Conservation (phyloP, 2,888 invertebrate species). For the Thymelicus sylvestris region DNA sequence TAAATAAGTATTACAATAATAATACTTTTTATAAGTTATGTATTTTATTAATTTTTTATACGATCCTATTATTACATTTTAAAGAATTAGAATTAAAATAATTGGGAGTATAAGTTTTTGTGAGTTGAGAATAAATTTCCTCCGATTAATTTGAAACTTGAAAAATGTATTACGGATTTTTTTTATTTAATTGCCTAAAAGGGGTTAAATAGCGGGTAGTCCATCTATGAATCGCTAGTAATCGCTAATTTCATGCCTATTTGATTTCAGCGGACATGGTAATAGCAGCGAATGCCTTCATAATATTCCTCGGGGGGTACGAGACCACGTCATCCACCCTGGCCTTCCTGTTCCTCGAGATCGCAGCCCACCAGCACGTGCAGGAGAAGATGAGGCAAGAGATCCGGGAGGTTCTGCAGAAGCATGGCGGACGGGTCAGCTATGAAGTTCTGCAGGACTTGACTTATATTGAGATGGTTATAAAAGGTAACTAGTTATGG, state of each 20-base stretch:
- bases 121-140: too few species aligned
- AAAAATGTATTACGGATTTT: too few species aligned
- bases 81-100: too few species aligned
- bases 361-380: conserved; percentile 78
- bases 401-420: conserved; percentile 64
- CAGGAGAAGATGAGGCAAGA: conserved; percentile 81
- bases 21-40: too few species aligned
- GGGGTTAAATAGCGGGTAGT: too few species aligned
- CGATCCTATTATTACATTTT: too few species aligned
- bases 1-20: too few species aligned
- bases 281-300: conserved; percentile 83
- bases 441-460: conserved; percentile 82
- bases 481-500: conserved; percentile 61
- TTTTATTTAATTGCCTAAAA: too few species aligned
- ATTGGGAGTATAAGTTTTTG: too few species aligned
- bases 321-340: conserved; percentile 86
- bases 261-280: conserved; percentile 78
- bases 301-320: conserved; percentile 86
- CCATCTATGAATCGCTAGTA: too few species aligned
- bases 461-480: conserved; percentile 84
- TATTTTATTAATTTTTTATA: too few species aligned
- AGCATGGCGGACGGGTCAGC: conserved; percentile 67
- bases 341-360: conserved; percentile 82
- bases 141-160: too few species aligned
- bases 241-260: background rate